Conservation (phyloP, 37 sponge, comb jelly and placozoan species). For the Chondrilla cf. caribensis region DNA sequence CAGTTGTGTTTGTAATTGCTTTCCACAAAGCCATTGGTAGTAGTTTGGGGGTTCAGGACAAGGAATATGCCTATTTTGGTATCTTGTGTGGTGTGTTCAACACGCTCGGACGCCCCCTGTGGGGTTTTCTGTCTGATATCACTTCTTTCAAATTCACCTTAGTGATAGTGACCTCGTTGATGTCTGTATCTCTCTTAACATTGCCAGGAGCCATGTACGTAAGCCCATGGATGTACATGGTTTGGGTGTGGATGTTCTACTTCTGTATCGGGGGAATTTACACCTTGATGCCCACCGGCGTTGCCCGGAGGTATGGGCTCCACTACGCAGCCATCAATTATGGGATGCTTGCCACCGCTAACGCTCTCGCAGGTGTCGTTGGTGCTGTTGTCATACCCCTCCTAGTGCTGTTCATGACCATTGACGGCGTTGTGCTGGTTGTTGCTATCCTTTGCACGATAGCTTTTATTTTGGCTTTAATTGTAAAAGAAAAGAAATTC, state of each 20-base stretch:
- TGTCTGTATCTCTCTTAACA: slow-evolving; percentile 37
- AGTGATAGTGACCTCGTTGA: slow-evolving; percentile 40
- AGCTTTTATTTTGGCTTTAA: slow-evolving; percentile 37
- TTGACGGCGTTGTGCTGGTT: slow-evolving; percentile 24
- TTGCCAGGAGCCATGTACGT: slow-evolving; percentile 22
- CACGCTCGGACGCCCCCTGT: slow-evolving; percentile 59
- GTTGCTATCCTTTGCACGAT: slow-evolving; percentile 26
- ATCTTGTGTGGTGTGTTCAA: slow-evolving; percentile 59
- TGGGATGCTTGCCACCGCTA: slow-evolving; percentile 68
- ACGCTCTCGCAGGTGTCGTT: slow-evolving; percentile 34
- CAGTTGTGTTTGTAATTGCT: slow-evolving; percentile 44
- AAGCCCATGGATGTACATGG: slow-evolving; percentile 36
- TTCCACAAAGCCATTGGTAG: slow-evolving; percentile 59
- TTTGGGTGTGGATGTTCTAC: slow-evolving; percentile 80
- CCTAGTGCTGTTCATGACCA: neutral
- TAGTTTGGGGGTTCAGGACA: slow-evolving; percentile 34
- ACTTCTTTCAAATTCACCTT: slow-evolving; percentile 56
- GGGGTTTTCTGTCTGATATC: slow-evolving; percentile 69
- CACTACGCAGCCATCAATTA: slow-evolving; percentile 67
- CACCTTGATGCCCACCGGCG: slow-evolving; percentile 66
- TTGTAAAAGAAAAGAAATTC: slow-evolving; percentile 54
- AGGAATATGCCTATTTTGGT: slow-evolving; percentile 48
- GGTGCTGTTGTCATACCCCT: slow-evolving; percentile 30
- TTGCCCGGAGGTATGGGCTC: slow-evolving; percentile 67
- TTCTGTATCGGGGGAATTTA: slow-evolving; percentile 87